Evolutionary conservation across 2,888 invertebrate genomes (phyloP).

Genomic region (Hemicrepidius hirtus): DNA sequence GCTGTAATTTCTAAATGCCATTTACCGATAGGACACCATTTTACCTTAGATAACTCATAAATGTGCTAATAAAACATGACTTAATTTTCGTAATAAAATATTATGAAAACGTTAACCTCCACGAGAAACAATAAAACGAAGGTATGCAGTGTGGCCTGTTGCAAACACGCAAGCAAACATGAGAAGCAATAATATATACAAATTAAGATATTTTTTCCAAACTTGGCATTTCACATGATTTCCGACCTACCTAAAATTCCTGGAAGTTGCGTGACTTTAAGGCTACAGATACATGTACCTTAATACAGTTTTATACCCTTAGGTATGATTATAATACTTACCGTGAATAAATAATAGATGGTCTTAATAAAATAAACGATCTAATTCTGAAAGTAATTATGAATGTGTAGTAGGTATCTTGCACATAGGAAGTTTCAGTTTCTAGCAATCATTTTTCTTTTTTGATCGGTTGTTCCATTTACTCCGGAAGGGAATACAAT

Average conservation of each 20-base stretch:
- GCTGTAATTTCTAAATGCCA: too few relatives aligned
- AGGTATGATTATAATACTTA: constrained; percentile 6
- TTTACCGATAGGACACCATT: too few relatives aligned
- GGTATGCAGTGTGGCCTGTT: constrained; percentile 14
- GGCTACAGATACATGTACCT: constrained; percentile 11
- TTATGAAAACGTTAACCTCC: constrained; percentile 10
- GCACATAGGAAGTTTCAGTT: too few relatives aligned
- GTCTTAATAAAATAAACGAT: background rate
- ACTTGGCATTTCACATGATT: constrained; percentile 32
- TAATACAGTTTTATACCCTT: background rate
- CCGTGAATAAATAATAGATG: background rate
- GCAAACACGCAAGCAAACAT: constrained; percentile 28
- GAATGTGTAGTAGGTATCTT: too few relatives aligned
- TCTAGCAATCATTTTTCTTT: too few relatives aligned
- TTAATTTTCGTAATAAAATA: constrained; percentile 27
- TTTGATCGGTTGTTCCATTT: too few relatives aligned
- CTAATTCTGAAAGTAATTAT: background rate
- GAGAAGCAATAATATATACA: constrained; percentile 31
- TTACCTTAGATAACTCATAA: constrained; percentile 11
- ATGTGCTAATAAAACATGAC: constrained; percentile 20
- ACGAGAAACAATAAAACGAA: background rate
- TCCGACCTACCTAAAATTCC: constrained; percentile 35
- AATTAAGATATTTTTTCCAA: constrained; percentile 41
- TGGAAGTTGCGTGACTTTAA: constrained; percentile 33
- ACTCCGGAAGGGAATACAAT: too few relatives aligned